These are phyloP conservation scores for Lomographa bimaculata DNA, from an alignment of 2,888 invertebrate species.

Conservation along the genomic window DNA sequence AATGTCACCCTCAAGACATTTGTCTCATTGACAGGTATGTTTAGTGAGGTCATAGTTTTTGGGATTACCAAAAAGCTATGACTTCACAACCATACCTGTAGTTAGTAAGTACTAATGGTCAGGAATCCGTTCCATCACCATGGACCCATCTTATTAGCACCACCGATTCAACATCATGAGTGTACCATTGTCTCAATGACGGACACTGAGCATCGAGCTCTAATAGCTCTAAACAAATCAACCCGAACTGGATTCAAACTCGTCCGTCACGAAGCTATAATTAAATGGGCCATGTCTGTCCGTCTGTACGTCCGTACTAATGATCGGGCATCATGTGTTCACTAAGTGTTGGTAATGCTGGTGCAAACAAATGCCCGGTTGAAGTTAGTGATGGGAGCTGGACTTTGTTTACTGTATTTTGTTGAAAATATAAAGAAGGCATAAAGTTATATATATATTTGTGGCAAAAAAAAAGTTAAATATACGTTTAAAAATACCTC, in stretches of 20 bases:
- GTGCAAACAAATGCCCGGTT: slow-evolving; percentile 48
- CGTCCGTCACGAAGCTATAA: slow-evolving; percentile 64
- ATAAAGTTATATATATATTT: too few species aligned
- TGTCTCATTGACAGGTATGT: too few species aligned
- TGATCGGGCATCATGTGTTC: slow-evolving; percentile 53
- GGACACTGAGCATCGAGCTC: slow-evolving; percentile 48
- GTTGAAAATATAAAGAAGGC: too few species aligned
- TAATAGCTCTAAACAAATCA: slow-evolving; percentile 44
- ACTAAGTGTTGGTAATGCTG: slow-evolving; percentile 58
- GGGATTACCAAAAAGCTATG: too few species aligned
- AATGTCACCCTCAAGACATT: too few species aligned
- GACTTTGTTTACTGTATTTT: too few species aligned
- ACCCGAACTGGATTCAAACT: slow-evolving; percentile 48
- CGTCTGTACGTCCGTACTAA: slow-evolving; percentile 42
- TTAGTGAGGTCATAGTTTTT: too few species aligned
- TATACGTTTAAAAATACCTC: too few species aligned
- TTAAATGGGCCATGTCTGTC: slow-evolving; percentile 54
- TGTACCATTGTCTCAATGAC: slow-evolving; percentile 47
- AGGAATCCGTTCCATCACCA: slow-evolving; percentile 16
- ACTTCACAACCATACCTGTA: too few species aligned
- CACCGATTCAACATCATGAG: slow-evolving; percentile 26
- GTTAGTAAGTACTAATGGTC: too few species aligned
- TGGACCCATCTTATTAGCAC: slow-evolving; percentile 28
- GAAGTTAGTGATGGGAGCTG: slow-evolving; percentile 23
- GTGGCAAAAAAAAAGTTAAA: too few species aligned